Evolutionary conservation across 1,140 invertebrate genomes (phyloP).

Genomic region (Telenomus remus): DNA sequence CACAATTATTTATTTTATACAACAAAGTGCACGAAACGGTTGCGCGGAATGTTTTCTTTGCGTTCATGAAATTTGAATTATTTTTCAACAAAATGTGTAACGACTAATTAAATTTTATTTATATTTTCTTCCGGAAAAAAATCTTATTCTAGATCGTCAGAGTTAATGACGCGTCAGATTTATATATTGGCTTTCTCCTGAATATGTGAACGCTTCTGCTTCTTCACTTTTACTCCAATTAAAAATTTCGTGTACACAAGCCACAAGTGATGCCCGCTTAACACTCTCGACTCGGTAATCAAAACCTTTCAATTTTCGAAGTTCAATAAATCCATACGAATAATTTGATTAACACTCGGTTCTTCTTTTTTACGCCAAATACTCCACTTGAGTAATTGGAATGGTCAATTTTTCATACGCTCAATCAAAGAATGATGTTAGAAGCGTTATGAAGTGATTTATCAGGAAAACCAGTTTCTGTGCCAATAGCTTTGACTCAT

Average conservation of each 20-base stretch:
- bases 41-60: too few species aligned
- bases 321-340: too few species aligned
- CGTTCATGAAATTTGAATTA: too few species aligned
- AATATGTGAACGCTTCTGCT: slow-evolving; percentile 20
- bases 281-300: too few species aligned
- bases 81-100: neutral
- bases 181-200: slow-evolving; percentile 42
- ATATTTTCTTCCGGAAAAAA: slow-evolving; percentile 11
- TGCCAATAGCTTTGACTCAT: neutral
- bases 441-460: neutral
- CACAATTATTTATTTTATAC: too few species aligned
- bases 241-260: slow-evolving; percentile 13
- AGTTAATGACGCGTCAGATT: slow-evolving; percentile 15
- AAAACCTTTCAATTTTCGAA: too few species aligned
- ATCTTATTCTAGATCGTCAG: slow-evolving; percentile 6
- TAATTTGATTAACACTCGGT: too few species aligned
- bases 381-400: too few species aligned
- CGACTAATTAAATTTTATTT: slow-evolving; percentile 6
- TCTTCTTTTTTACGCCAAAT: too few species aligned
- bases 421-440: too few species aligned
- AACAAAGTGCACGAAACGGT: too few species aligned
- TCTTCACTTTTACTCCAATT: slow-evolving; percentile 23
- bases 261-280: neutral
- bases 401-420: too few species aligned
- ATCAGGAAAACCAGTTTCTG: neutral